Base-by-base conservation (phyloP, 2,888 invertebrate genomes). In the Melinaea marsaeus region DNA sequence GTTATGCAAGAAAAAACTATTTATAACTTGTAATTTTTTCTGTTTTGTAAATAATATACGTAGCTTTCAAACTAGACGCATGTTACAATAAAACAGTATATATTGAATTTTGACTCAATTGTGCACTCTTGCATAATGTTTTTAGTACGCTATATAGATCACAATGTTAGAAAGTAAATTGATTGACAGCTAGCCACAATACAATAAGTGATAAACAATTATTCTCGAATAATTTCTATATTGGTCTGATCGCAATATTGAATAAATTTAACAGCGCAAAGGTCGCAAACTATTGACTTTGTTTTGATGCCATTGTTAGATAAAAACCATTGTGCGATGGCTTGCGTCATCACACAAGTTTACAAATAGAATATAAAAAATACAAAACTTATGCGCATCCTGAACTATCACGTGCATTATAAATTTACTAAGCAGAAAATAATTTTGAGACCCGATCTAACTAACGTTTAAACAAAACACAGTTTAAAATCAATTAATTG, bases 281-380 rank as follows among this genome's bases (percentile, higher is more conserved):
- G 88, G 89, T 86, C 84, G 79, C 78, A 83, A 79, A 81, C 83
- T 84, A 83, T 83, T 81, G 84, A 84, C 85, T 84, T 84, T 85
- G 83, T 84, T 86, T 81, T 80, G 88, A 89, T 90, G 78, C 80
- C 74, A 85, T 85, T 84, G 85, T 84, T 75, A 79, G 88, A 90
- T 88, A 86, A 79, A 76, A 72, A 65, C 71, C 72, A 74, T 75
- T 73, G 71, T 74, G 75, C 57, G 42, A 6, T 13, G 68, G 71
- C 74, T 85, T 83, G 83, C 82, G 72, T 78, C 79, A 85, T 71
- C 64, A 61, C 57, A 61, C 56, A 63, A 61, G 57, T 55, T 64
- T 7, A 33, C 42, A 35, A 55, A 58, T 58, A 56, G 57, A 59
- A 59, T 60, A 45, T 33, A 3, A 22, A 51, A 22, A 48, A 48